Percentiles rank a stretch among this genome's conserved stretches.
Conservation (phyloP, 2,113 vertebrate genomes). For the Passer montanus region DNA sequence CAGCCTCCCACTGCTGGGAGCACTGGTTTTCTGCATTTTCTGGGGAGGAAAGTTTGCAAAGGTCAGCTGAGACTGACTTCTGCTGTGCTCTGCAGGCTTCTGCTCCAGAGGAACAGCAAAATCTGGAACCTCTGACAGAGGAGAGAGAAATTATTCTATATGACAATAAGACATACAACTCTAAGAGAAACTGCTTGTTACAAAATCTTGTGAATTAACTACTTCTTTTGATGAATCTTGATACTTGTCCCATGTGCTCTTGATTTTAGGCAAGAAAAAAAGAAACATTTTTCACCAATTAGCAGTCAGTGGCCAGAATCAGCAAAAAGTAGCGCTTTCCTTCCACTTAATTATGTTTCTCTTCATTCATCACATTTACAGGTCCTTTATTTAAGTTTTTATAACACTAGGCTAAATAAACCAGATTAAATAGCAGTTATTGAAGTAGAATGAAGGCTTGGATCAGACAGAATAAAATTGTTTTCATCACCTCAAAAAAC, state of each 20-base stretch:
- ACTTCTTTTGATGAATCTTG: background rate
- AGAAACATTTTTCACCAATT: background rate
- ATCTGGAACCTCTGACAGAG: background rate
- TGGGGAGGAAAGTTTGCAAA: background rate
- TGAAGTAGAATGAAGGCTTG: background rate
- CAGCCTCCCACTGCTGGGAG: background rate
- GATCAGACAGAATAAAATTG: background rate
- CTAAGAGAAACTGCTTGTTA: background rate
- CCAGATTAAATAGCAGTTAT: too few relatives aligned
- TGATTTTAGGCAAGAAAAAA: background rate
- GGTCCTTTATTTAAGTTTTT: background rate
- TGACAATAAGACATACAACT: background rate
- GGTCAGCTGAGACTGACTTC: background rate
- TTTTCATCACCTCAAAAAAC: background rate
- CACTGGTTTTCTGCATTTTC: background rate
- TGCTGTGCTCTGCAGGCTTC: background rate
- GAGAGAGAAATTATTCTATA: background rate
- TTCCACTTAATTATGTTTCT: background rate
- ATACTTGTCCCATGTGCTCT: background rate
- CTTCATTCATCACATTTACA: background rate
- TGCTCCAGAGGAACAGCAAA: background rate
- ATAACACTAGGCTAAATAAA: background rate
- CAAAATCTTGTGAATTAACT: background rate
- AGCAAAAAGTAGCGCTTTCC: background rate
- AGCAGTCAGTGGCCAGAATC: background rate